Evolutionary conservation across 2,888 invertebrate genomes (phyloP).

Genomic region (Linnaemya vulpina): DNA sequence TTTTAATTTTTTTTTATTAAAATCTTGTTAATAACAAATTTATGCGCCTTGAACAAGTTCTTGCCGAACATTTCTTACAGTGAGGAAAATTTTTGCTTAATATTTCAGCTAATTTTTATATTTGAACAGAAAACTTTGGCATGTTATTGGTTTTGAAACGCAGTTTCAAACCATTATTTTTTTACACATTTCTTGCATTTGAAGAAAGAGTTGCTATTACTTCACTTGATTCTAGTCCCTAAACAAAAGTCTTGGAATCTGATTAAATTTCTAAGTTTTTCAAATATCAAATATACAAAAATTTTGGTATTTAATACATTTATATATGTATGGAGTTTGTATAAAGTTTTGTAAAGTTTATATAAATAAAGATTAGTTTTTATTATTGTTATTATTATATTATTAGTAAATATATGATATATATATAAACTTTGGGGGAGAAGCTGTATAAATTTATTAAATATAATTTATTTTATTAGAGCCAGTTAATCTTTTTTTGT

Average conservation of each 20-base stretch:
- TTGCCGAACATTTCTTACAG: neutral
- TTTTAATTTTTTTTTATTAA: no score
- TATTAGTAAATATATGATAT: conserved; percentile 66
- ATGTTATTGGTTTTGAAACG: conserved; percentile 20
- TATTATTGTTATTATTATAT: conserved; percentile 53
- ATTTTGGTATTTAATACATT: conserved; percentile 63
- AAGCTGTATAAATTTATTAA: conserved; percentile 63
- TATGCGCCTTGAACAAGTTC: no score
- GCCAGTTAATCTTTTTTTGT: conserved; percentile 6
- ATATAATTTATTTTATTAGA: conserved; percentile 9
- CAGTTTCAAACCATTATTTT: conserved; percentile 3
- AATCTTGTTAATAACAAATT: no score
- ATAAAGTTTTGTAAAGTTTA: conserved; percentile 62
- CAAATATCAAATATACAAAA: conserved; percentile 66
- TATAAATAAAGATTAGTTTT: conserved; percentile 65
- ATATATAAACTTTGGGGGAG: conserved; percentile 68
- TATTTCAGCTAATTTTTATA: neutral
- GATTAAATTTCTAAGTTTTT: conserved; percentile 31
- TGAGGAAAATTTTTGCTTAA: conserved; percentile 15
- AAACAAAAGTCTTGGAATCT: conserved; percentile 73
- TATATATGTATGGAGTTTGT: conserved; percentile 49
- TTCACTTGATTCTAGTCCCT: conserved; percentile 67
- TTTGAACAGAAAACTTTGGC: conserved; percentile 47
- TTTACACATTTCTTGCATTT: conserved; percentile 4
- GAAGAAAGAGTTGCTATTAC: neutral